These are phyloP conservation scores for Oplegnathus fasciatus DNA, from an alignment of 2,113 vertebrate species.

Conservation along the genomic window DNA sequence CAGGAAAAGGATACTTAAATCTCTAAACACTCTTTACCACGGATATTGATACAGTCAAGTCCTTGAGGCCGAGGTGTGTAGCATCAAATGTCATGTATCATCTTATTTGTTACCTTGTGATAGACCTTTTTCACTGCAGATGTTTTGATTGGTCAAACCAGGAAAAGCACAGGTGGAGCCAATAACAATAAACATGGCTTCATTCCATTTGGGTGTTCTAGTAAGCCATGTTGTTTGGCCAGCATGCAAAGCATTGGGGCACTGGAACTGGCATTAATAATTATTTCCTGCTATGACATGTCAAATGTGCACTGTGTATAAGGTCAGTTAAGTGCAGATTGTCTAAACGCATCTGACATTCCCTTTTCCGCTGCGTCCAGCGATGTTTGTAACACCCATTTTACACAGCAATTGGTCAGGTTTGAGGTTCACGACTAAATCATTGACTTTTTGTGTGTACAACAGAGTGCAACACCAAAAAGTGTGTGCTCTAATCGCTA, in stretches of 20 bases:
- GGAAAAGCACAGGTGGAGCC: not conserved
- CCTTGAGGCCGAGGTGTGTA: not conserved
- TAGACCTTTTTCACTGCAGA: not conserved
- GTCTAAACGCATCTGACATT: too few species aligned
- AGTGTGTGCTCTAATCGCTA: too few species aligned
- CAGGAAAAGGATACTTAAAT: not conserved
- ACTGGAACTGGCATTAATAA: not conserved
- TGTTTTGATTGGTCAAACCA: not conserved
- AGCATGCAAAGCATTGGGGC: not conserved
- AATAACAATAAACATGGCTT: not conserved
- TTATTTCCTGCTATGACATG: too few species aligned
- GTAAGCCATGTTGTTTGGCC: not conserved
- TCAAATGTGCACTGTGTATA: too few species aligned
- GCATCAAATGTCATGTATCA: not conserved
- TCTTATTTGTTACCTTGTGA: not conserved
- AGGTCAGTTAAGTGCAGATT: too few species aligned
- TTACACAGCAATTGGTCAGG: too few species aligned
- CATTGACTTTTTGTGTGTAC: too few species aligned
- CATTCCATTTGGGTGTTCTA: not conserved
- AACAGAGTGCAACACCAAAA: too few species aligned
- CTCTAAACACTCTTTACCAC: not conserved
- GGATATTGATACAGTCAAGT: not conserved
- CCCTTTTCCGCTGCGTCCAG: too few species aligned
- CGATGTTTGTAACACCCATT: too few species aligned
- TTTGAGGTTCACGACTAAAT: too few species aligned